Evolutionary conservation across 2,797 vertebrate species (phyloP), one percentile per base, ranked within the genome.

Genomic region (Protonibea diacanthus): DNA sequence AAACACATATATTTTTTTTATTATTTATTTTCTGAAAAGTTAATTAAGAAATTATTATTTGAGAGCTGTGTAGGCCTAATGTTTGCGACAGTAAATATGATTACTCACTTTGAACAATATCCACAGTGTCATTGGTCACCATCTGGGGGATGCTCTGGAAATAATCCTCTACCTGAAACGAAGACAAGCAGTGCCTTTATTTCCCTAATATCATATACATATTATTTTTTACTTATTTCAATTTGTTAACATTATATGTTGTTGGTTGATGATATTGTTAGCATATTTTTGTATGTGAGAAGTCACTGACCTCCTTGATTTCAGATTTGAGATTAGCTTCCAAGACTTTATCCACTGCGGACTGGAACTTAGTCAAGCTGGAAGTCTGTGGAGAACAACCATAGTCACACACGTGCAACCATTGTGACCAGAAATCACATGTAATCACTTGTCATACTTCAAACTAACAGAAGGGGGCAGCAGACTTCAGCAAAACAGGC

Each of bases 101-200:
- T 38, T 57, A 86, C 96, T 95, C 84, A 97, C 97, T 78, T 64
- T 89, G 44, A 69, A 96, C 93, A 3, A 87, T 12, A 0, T 74
- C 47, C 56, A 25, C 77, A 27, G 95, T 95, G 23, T 93, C 88
- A 48, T 93, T 85, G 58, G 90, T 88, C 52, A 97, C 95, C 3
- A 0, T 86, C 62, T 80, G 18, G 0, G 95, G 89, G 64, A 81
- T 95, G 15, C 0, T 81, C 21, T 84, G 1, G 42, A 96, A 91
- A 0, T 68, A 88, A 1, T 27, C 15, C 68, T 94, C 45, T 83
- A 85, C 94, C 97, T 94, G 1, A 81, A 60, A 65, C 2, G 29
- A 45, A 51, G 11, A 81, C 80, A n/a, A 66, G 12, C 9, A 48
- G 53, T 3, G 2, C 2, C 17, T 62, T 71, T 0, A 48, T 63